Evolutionary conservation across 1,140 invertebrate species (phyloP).

Genomic region (Sipha flava): DNA sequence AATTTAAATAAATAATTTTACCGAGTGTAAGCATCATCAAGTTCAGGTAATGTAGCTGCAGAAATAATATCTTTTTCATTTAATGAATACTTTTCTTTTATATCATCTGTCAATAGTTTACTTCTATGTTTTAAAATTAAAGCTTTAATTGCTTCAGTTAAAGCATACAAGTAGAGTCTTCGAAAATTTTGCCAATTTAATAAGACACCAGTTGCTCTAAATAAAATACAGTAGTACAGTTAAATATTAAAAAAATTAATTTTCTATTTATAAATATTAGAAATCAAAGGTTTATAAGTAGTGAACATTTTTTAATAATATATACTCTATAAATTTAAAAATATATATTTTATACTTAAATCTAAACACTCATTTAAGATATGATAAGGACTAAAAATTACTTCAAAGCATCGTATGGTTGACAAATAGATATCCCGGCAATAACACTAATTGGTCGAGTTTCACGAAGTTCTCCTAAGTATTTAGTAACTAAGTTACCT

Average conservation of each 20-base stretch:
- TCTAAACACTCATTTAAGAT: background rate
- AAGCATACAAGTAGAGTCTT: constrained; percentile 79
- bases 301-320: background rate
- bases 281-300: too few relatives aligned
- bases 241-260: constrained; percentile 10
- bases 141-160: constrained; percentile 83
- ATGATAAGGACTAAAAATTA: too few relatives aligned
- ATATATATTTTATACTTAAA: background rate
- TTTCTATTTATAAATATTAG: too few relatives aligned
- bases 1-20: constrained; percentile 42
- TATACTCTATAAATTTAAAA: background rate
- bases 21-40: constrained; percentile 82
- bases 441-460: constrained; percentile 61
- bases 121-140: constrained; percentile 71
- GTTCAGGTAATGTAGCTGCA: constrained; percentile 71
- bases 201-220: constrained; percentile 65
- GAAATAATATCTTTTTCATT: constrained; percentile 72
- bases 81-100: constrained; percentile 57
- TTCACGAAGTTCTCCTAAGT: constrained; percentile 64
- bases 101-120: constrained; percentile 63
- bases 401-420: constrained; percentile 83
- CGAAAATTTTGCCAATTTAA: constrained; percentile 80
- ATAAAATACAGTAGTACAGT: constrained; percentile 35
- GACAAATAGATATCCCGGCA: constrained; percentile 80
- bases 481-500: constrained; percentile 81